A percentile compares a stretch with the other conserved stretches of the same genome.
phyloP scores from a whole-genome alignment of 2,888 invertebrate genomes.

The Ceriagrion tenellum region DNA sequence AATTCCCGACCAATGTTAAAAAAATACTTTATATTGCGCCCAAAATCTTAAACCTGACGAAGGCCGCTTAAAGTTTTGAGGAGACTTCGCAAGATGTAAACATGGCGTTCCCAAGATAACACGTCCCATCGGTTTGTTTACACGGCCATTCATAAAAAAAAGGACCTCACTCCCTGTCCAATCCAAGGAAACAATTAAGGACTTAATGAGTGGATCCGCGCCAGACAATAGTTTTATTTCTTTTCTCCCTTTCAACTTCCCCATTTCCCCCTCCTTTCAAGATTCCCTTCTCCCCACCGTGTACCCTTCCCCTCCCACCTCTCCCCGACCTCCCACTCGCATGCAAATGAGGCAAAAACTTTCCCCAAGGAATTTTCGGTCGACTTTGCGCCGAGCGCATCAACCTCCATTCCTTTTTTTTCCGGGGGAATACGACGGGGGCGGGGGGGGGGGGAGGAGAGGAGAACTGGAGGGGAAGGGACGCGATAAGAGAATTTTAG shows the following conservation, averaged over 20 bases:
- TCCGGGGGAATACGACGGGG: background rate
- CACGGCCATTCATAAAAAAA: background rate
- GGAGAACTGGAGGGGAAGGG: background rate
- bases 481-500: background rate
- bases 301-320: background rate
- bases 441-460: background rate
- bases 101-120: background rate
- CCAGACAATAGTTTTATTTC: conserved; percentile 14
- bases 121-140: background rate
- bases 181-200: conserved; percentile 25
- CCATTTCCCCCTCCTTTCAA: background rate
- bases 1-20: no score
- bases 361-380: conserved; percentile 15
- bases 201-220: background rate
- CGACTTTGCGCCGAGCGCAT: background rate
- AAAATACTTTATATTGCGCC: no score
- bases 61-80: background rate
- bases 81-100: background rate
- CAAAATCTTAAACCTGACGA: no score
- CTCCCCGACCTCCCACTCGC: background rate
- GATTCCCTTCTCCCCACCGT: background rate
- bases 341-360: conserved; percentile 31
- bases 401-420: background rate
- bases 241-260: background rate
- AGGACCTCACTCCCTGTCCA: background rate